phyloP scores from a whole-genome alignment of 2,888 invertebrate species.

The Thumatha senex region DNA sequence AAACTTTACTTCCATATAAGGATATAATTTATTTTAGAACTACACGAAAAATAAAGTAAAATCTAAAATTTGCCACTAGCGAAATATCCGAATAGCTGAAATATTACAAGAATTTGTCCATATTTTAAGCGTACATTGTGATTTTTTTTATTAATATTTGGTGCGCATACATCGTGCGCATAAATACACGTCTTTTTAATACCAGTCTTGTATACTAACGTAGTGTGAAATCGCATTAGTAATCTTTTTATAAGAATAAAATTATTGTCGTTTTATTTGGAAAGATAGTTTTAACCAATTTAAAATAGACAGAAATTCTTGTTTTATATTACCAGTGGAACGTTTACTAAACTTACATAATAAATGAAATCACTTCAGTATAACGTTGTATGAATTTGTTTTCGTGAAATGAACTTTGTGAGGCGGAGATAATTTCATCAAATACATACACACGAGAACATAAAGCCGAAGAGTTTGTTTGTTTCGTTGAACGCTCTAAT shows the following conservation, averaged over 20 bases:
- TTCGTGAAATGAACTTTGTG: too few relatives aligned
- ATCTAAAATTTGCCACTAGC: too few relatives aligned
- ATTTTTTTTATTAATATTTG: conserved; percentile 32
- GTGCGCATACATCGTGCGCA: conserved; percentile 36
- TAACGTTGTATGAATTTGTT: too few relatives aligned
- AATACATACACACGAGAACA: too few relatives aligned
- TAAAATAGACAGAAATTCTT: too few relatives aligned
- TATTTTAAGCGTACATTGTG: conserved; percentile 32
- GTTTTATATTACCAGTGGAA: too few relatives aligned
- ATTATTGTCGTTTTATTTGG: conserved; percentile 32
- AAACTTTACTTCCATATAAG: too few relatives aligned
- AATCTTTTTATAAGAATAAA: conserved; percentile 26
- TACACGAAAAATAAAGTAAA: too few relatives aligned
- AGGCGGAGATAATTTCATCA: too few relatives aligned
- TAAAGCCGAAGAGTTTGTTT: too few relatives aligned
- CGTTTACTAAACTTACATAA: conserved; percentile 9
- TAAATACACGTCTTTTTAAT: conserved; percentile 38
- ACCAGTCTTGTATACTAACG: conserved; percentile 40
- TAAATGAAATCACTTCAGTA: conserved; percentile 3
- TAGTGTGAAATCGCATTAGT: conserved; percentile 50
- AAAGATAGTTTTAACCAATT: conserved; percentile 18
- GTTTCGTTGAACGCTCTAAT: too few relatives aligned
- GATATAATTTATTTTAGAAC: too few relatives aligned
- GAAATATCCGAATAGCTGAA: not conserved
- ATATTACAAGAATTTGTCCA: conserved; percentile 16